Percentiles rank a stretch among this genome's conserved stretches.
phyloP scores from a whole-genome alignment of 2,888 invertebrate genomes.

The Chrysina gloriosa region DNA sequence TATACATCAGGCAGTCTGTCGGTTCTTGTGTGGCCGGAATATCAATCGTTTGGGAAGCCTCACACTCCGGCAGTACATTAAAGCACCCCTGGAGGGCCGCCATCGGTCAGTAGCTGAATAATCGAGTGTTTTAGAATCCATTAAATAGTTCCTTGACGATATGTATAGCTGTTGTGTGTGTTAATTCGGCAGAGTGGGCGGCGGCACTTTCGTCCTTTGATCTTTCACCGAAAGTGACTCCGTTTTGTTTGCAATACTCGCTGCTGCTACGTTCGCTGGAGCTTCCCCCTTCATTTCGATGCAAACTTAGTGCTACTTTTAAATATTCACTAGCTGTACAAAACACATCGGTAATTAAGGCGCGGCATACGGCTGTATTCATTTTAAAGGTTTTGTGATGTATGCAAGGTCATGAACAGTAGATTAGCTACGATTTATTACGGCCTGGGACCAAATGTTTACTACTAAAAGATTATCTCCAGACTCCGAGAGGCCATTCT shows the following conservation, averaged over 20 bases:
- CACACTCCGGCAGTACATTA: conserved; percentile 19
- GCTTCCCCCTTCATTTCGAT: conserved; percentile 53
- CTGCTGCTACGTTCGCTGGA: conserved; percentile 42
- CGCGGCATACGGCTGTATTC: conserved; percentile 50
- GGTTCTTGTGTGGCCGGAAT: conserved; percentile 52
- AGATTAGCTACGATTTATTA: conserved; percentile 29
- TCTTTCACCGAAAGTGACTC: conserved; percentile 47
- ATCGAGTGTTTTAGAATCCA: conserved; percentile 55
- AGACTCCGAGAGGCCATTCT: too few relatives aligned
- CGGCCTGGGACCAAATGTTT: conserved; percentile 1
- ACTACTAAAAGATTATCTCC: conserved; percentile 5
- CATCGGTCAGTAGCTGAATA: conserved; percentile 46
- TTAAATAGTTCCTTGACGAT: conserved; percentile 54
- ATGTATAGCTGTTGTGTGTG: conserved; percentile 54
- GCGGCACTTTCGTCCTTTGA: conserved; percentile 57
- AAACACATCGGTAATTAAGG: conserved; percentile 61
- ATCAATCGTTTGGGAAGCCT: conserved; percentile 49
- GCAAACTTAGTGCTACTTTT: conserved; percentile 56
- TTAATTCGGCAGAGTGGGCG: conserved; percentile 55
- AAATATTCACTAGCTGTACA: conserved; percentile 59
- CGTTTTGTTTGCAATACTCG: conserved; percentile 41
- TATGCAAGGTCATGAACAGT: conserved; percentile 50
- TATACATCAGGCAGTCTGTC: conserved; percentile 60
- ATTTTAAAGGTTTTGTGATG: conserved; percentile 48
- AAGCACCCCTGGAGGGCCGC: conserved; percentile 29